Base-by-base conservation (phyloP, 1,140 invertebrate genomes). In the Solen grandis region DNA sequence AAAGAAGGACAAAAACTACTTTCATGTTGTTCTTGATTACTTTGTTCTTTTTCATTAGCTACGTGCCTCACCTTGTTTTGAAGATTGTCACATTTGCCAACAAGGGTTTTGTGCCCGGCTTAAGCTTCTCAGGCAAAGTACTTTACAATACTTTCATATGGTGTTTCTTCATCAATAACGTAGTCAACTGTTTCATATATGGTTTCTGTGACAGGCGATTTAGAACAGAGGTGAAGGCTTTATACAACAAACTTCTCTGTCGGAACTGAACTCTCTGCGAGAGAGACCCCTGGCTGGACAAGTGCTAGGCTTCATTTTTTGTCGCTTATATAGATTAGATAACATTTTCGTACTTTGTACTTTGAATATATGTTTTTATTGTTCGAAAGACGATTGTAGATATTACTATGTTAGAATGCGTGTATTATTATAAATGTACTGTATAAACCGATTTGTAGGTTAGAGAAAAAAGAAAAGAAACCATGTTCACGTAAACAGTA, bases 1-100 rank as follows among this genome's bases (percentile, higher is more conserved):
- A 25, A 31, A 70, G 22, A 31, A 33, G 27, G 46, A 83, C 29
- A 63, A 66, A 82, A 69, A 88, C 84, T 0, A 87, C 86, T 25
- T 46, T 85, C n/a, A 85, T 88, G 85, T 80, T 88, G 1, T 79
- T 85, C 29, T 31, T 85, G 55, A 87, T 88, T 54, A 84, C 87
- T 4, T 5, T 84, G 16, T 79, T 85, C 16, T 88, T 88, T 36
- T 74, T 86, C 0, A 1, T 86, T 41, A 88, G 87, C 52, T 88
- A 83, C 70, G 60, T 87, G 14, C 87, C 87, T 13, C 84, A 86
- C 72, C 59, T 88, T 1, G 46, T 72, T 3, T 38, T 88, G 13
- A 87, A 86, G 38, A 81, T 76, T 19, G 52, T 85, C 1, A 73
- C 70, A 35, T 82, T 81, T 38, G 4, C 85, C 25, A 80, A 85